Evolutionary conservation across 2,113 vertebrate genomes (phyloP), one percentile per base, ranked within the genome.

Genomic region (Thermophis baileyi): DNA sequence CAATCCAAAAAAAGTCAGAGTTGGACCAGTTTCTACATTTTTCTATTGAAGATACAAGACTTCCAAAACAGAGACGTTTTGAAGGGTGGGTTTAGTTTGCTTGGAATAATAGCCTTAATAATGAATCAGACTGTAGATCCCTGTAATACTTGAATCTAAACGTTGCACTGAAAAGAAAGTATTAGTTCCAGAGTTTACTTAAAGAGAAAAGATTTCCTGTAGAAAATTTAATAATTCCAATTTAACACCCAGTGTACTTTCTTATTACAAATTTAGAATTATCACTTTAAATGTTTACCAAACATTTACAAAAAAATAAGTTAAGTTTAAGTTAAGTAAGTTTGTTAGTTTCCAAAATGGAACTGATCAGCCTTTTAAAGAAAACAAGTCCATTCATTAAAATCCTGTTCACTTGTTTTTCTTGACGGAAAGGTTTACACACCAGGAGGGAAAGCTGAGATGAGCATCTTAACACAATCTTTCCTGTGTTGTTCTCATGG

Each of bases 11-110:
- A 94, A 93, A 89, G 46, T 90, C 91, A 85, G 5, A 51, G 91
- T 85, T 96, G 89, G 60, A 90, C 90, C 24, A 92, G 30, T 44
- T 94, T 93, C n/a, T 27, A 93, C 47, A 89, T 85, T 95, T 96
- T 96, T 96, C 53, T 93, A 94, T 87, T 69, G 85, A 90, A 94
- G 94, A 90, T 47, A 95, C 20, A 88, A 47, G 87, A 92, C 93
- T 85, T 95, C n/a, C 85, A 95, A 90, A 95, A 90, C 0, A 93
- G 47, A 86, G 0, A 85, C 89, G 91, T 12, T 27, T 92, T 91
- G 81, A 94, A 91, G 93, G 8, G 87, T 49, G 6, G 6, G 11
- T 30, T 88, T 90, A 6, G 88, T 94, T 90, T 94, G 30, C 92
- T 85, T 7, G 0, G 46, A 87, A 90, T 91, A 94, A 93, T 11